A percentile compares a stretch with the other conserved stretches of the same genome.
These are phyloP conservation scores for Toxostoma redivivum DNA, from an alignment of 2,113 vertebrate species.

Conservation along the genomic window DNA sequence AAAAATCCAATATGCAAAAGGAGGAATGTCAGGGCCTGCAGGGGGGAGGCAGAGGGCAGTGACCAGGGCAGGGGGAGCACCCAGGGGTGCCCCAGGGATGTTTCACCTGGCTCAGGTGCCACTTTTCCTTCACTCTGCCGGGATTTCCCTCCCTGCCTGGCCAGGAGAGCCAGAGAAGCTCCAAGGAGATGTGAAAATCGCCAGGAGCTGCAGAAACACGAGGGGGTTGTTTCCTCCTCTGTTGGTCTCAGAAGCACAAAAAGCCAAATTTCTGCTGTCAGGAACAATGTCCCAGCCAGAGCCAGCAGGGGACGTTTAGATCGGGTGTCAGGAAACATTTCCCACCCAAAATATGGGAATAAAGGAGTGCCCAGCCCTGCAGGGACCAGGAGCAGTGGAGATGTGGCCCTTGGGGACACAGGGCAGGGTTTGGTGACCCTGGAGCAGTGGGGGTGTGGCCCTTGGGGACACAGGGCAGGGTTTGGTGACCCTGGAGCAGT, in stretches of 20 bases:
- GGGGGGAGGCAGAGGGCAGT: not conserved
- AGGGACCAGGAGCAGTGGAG: not conserved
- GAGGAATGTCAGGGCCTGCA: not conserved
- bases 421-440: not conserved
- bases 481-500: no score
- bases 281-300: not conserved
- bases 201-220: not conserved
- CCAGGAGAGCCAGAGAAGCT: not conserved
- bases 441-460: no score
- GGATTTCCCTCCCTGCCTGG: not conserved
- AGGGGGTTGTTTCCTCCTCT: not conserved
- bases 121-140: not conserved
- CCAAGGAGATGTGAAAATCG: not conserved
- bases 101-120: not conserved
- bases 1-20: slow-evolving; percentile 62
- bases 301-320: rapidly evolving
- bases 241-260: not conserved
- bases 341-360: not conserved
- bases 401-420: not conserved
- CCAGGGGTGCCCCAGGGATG: rapidly evolving
- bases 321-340: not conserved
- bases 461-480: no score
- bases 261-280: not conserved
- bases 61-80: not conserved
- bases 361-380: not conserved